Evolutionary conservation across 2,888 invertebrate genomes (phyloP), one percentile per base, ranked within the genome.

Genomic region (Polydrusus tereticollis): DNA sequence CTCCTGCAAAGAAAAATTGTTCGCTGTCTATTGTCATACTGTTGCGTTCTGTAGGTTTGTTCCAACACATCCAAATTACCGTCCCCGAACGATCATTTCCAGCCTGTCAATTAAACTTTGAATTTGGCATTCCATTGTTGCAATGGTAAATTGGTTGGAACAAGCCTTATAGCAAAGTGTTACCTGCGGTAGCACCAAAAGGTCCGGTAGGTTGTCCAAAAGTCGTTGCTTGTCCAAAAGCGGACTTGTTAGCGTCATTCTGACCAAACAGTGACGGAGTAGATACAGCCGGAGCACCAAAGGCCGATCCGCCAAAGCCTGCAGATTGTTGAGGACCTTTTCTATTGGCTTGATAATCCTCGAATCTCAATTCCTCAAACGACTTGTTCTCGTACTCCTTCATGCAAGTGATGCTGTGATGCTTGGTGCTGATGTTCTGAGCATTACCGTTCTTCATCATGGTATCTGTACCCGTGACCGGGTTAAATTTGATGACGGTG

Each of bases 371-470:
- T 84, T 99, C 99, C 86, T 99, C 99, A 21, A 99, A 86, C 0
- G 96, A 96, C 85, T 99, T 99, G 58, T 84, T 86, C 82, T 99
- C 98, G 83, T 99, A 99, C 83, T 99, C 98, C 87, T 98, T 97
- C 99, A 99, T 99, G 70, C 96, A 96, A 0, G 97, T 97, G 73
- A 99, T 98, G 84, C 98, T 98, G 83, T 98, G 95, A 83, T 98
- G 97, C 79, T 96, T 93, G 0, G 98, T 99, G 79, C 91, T 95
- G 76, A 99, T 96, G 76, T 89, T 94, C 82, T 92, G 93, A 1
- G 94, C 91, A 1, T 91, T 89, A 0, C 97, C 96, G 76, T 93
- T 92, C 85, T 98, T 98, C 81, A 96, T 90, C 87, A 98, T 92
- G 0, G 96, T 94, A 82, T 99, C 99, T 0, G 93, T 94, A 1